Evolutionary conservation across 2,113 vertebrate genomes (phyloP), one percentile per base, ranked within the genome.

Genomic region (Prochilodus magdalenae): DNA sequence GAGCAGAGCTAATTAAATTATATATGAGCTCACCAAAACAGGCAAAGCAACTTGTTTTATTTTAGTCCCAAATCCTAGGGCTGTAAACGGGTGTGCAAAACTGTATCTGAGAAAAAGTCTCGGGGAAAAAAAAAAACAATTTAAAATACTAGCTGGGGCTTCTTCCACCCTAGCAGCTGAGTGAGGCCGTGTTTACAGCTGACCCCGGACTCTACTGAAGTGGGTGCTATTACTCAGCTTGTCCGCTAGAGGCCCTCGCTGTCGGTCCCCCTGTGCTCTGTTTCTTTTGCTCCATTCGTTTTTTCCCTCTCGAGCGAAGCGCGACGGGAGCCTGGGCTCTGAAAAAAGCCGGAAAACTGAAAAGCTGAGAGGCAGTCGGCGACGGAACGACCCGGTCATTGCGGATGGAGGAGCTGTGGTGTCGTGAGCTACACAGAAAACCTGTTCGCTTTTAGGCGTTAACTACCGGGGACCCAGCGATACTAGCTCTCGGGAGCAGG

Each of bases 221-320:
- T 36, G 33, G 33, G 15, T 82, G 65, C 71, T 70, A 27, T 81
- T 75, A 49, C 81, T 0, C 4, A 1, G 3, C 22, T 40, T 20
- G 27, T 40, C 84, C 87, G 67, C 69, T 51, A 86, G 87, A 77
- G 67, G 40, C 15, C 63, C n/a, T 60, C 55, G 57, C 77, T 75
- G 59, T 36, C 57, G n/a, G 29, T 47, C 18, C 33, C 53, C 24
- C 24, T 24, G 22, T 40, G 13, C 44, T 63, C 73, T 73, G 24
- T n/a, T 69, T 5, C 16, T 24, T 4, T 60, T 49, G 40, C 27
- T 47, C 16, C 40, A 44, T 16, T 69, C 49, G 27, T 49, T 51
- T 62, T 33, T 33, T 70, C 24, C n/a, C 27, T 62, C 77, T 62
- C 44, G 49, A 80, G 44, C 65, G 47, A 82, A 79, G 69, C 66